A percentile compares a stretch with the other conserved stretches of the same genome.
phyloP scores from a whole-genome alignment of 1,140 invertebrate species.

The Drosophila repleta region DNA sequence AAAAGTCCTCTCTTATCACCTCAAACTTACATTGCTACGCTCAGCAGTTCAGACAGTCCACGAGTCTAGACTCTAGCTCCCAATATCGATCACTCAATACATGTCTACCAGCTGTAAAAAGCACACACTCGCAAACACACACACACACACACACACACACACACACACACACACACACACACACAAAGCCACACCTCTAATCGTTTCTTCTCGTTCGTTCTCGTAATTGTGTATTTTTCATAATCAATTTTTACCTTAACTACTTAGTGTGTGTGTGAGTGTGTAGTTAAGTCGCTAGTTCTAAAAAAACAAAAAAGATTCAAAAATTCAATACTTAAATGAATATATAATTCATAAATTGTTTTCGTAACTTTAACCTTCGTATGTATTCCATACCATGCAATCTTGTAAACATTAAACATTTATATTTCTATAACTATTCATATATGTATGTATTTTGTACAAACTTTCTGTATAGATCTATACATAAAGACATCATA shows the following conservation, averaged over 20 bases:
- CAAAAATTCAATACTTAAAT: slow-evolving; percentile 37
- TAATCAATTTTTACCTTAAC: slow-evolving; percentile 56
- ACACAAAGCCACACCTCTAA: slow-evolving; percentile 43
- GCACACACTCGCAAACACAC: slow-evolving; percentile 19
- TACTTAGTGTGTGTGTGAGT: slow-evolving; percentile 68
- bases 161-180: slow-evolving; percentile 23
- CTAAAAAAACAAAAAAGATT: slow-evolving; percentile 20
- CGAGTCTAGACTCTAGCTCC: slow-evolving; percentile 13
- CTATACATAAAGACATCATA: slow-evolving; percentile 5
- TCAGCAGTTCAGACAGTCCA: slow-evolving; percentile 49
- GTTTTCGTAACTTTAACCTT: slow-evolving; percentile 41
- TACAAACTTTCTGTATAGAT: slow-evolving; percentile 21
- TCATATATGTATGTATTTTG: slow-evolving; percentile 27
- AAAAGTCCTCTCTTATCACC: slow-evolving; percentile 25
- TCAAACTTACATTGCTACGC: slow-evolving; percentile 55
- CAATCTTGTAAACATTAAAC: slow-evolving; percentile 30
- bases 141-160: slow-evolving; percentile 29
- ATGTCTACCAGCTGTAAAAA: slow-evolving; percentile 17
- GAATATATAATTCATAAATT: slow-evolving; percentile 40
- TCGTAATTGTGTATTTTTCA: slow-evolving; percentile 74
- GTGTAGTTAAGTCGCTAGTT: slow-evolving; percentile 62
- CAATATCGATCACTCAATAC: slow-evolving; percentile 27
- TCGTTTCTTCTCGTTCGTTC: slow-evolving; percentile 73
- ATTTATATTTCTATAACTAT: slow-evolving; percentile 35
- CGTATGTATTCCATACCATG: slow-evolving; percentile 63